Evolutionary conservation across 2,888 invertebrate genomes (phyloP).

Genomic region (Chironomus tentans): DNA sequence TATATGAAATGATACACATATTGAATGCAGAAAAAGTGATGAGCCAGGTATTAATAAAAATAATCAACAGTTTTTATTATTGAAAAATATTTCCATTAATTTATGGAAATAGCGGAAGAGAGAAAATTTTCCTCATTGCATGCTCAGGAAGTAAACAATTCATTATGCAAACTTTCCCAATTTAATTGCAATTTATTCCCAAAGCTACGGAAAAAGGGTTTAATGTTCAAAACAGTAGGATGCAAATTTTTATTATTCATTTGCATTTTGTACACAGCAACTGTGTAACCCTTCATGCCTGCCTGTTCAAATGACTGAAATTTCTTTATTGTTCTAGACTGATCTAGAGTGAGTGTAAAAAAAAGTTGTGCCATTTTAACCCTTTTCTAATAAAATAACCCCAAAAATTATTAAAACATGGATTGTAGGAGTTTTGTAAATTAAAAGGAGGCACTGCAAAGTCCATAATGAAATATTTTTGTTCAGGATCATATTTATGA

Average conservation of each 20-base stretch:
- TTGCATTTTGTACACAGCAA: not conserved
- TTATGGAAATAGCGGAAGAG: not conserved
- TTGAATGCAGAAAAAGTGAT: no score
- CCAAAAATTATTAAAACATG: no score
- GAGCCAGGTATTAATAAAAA: no score
- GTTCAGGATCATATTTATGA: not conserved
- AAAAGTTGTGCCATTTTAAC: no score
- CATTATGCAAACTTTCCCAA: not conserved
- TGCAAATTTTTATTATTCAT: not conserved
- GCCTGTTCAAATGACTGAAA: not conserved
- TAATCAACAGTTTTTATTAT: no score
- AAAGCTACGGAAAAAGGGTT: not conserved
- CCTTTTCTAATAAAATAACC: no score
- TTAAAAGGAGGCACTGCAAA: not conserved
- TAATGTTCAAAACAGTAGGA: not conserved
- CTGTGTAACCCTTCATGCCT: not conserved
- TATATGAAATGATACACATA: no score
- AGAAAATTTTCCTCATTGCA: not conserved
- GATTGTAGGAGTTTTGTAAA: no score
- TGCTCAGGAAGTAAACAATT: not conserved
- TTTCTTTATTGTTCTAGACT: not conserved
- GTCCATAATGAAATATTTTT: not conserved
- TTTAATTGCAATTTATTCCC: conserved; percentile 3
- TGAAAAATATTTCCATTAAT: not conserved
- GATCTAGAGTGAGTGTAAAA: no score